A percentile compares a stretch with the other conserved stretches of the same genome.
Conservation (phyloP, 2,888 invertebrate species). For the Lepeophtheirus nordmannii region DNA sequence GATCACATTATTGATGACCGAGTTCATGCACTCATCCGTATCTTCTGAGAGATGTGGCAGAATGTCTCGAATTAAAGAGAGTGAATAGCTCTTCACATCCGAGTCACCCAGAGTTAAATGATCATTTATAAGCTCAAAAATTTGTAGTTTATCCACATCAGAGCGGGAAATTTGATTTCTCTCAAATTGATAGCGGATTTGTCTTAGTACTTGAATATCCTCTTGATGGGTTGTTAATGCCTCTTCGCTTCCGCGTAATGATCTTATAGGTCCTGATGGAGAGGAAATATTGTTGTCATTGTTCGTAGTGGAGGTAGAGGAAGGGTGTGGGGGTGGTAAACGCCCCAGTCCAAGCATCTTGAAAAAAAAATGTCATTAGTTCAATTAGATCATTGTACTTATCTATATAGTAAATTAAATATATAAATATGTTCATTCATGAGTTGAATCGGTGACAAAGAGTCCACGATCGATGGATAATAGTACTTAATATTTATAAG, state of each 20-base stretch:
- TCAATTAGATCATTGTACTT: too few relatives aligned
- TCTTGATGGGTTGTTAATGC: background rate
- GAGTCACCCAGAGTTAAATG: conserved; percentile 41
- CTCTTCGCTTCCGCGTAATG: background rate
- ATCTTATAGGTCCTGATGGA: background rate
- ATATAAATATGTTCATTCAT: too few relatives aligned
- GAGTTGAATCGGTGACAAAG: too few relatives aligned
- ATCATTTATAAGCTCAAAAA: conserved; percentile 13
- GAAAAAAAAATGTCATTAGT: background rate
- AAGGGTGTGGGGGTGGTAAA: background rate
- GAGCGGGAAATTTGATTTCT: conserved; percentile 12
- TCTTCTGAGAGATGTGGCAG: conserved; percentile 53
- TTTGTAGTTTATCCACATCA: conserved; percentile 5
- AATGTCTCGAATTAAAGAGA: conserved; percentile 60
- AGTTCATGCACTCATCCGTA: conserved; percentile 49
- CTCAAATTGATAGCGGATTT: conserved; percentile 17
- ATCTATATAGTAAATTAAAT: too few relatives aligned
- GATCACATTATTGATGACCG: conserved; percentile 50
- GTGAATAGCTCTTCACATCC: conserved; percentile 66
- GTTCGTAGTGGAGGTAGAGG: too few relatives aligned
- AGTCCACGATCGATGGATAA: too few relatives aligned
- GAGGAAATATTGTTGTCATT: too few relatives aligned
- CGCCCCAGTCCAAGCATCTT: conserved; percentile 1
- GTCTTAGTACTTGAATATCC: background rate
- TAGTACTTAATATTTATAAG: too few relatives aligned